Percentiles rank a stretch among this genome's conserved stretches.
phyloP scores from a whole-genome alignment of 2,888 invertebrate genomes.

The Mamestra brassicae region DNA sequence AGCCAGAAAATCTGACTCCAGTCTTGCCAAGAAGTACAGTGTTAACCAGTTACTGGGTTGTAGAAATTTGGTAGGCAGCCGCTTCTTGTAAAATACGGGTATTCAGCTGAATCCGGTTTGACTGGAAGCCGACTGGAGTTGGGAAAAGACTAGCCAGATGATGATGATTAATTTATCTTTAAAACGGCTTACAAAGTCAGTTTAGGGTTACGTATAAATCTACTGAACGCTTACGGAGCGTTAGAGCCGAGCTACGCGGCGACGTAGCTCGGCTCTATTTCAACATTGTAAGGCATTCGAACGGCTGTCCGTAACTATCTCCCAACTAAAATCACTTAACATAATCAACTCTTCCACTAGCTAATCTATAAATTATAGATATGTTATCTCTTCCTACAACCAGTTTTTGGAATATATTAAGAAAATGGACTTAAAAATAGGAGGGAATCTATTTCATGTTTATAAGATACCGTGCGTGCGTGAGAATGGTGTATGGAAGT shows the following conservation, averaged over 20 bases:
- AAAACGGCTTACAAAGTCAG: slow-evolving; percentile 29
- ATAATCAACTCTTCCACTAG: slow-evolving; percentile 72
- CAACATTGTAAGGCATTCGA: slow-evolving; percentile 66
- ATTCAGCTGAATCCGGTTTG: too few species aligned
- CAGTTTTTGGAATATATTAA: slow-evolving; percentile 76
- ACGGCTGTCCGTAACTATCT: slow-evolving; percentile 63
- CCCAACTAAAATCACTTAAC: slow-evolving; percentile 71
- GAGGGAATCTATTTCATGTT: slow-evolving; percentile 64
- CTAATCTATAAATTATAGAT: slow-evolving; percentile 79
- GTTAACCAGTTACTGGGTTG: too few species aligned
- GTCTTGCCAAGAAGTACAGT: too few species aligned
- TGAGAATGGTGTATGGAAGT: slow-evolving; percentile 60
- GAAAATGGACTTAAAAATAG: slow-evolving; percentile 70
- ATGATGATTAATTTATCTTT: slow-evolving; percentile 23
- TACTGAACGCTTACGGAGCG: slow-evolving; percentile 55
- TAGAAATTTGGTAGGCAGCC: too few species aligned
- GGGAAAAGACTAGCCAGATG: too few species aligned
- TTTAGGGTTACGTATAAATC: slow-evolving; percentile 53
- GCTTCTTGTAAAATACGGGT: too few species aligned
- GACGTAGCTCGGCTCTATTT: slow-evolving; percentile 54
- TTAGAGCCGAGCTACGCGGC: slow-evolving; percentile 39
- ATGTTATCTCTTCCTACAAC: slow-evolving; percentile 76
- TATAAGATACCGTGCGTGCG: slow-evolving; percentile 65
- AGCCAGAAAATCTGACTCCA: too few species aligned
- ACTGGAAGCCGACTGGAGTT: too few species aligned